Evolutionary conservation across 2,797 vertebrate genomes (phyloP).

Genomic region (Uromys caudimaculatus): DNA sequence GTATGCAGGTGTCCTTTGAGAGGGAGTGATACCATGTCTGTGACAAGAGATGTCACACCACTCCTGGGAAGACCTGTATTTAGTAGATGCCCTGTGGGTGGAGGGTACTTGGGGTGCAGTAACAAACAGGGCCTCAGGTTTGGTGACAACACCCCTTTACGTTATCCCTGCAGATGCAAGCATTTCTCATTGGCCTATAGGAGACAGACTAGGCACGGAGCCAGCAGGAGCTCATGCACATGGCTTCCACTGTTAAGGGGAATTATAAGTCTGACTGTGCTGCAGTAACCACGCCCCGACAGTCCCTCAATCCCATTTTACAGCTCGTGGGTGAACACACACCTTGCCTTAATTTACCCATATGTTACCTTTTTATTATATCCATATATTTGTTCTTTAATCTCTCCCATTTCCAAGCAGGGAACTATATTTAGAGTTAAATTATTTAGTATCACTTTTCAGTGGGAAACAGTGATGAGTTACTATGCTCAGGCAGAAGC

Average conservation of each 20-base stretch:
- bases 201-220: neutral
- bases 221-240: neutral
- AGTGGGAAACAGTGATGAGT: neutral
- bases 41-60: rapidly evolving
- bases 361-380: constrained; percentile 42
- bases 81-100: neutral
- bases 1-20: rapidly evolving
- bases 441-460: constrained; percentile 67
- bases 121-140: neutral
- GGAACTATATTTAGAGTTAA: constrained; percentile 39
- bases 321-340: neutral
- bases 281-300: neutral
- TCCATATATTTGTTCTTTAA: neutral
- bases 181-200: neutral
- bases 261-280: neutral
- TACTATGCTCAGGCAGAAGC: constrained; percentile 35
- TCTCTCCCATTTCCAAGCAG: constrained; percentile 58
- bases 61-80: neutral
- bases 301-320: neutral
- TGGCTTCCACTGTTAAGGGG: neutral
- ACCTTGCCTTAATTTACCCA: constrained; percentile 58
- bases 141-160: neutral
- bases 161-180: neutral
- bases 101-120: neutral
- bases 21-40: no score